Percentiles rank a stretch among this genome's conserved stretches.
Evolutionary conservation across 2,888 invertebrate species (phyloP).

Genomic region (Fragum whitleyi): DNA sequence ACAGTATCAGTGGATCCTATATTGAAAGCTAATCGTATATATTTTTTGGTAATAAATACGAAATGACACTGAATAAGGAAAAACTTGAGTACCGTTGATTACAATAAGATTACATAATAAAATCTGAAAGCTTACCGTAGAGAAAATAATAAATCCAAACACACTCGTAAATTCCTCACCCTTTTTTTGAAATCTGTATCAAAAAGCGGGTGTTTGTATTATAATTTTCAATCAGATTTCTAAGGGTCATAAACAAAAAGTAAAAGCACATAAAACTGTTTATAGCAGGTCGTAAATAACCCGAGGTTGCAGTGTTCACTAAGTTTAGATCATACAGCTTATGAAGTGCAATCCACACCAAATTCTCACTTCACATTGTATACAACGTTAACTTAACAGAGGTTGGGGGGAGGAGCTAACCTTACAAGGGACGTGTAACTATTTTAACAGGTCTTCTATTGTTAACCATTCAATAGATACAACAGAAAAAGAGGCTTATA

Average conservation of each 20-base stretch:
- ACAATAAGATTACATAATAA: not conserved
- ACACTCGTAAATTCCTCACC: slow-evolving; percentile 18
- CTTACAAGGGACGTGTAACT: slow-evolving; percentile 38
- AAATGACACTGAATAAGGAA: no score
- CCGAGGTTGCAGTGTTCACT: slow-evolving; percentile 41
- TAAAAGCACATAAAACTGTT: slow-evolving; percentile 61
- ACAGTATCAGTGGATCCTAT: no score
- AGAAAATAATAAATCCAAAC: slow-evolving; percentile 20
- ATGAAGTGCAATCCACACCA: slow-evolving; percentile 28
- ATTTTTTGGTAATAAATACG: no score
- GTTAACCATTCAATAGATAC: slow-evolving; percentile 11
- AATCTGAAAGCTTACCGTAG: slow-evolving; percentile 15
- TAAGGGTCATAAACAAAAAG: slow-evolving; percentile 59
- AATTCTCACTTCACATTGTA: slow-evolving; percentile 55
- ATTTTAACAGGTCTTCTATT: slow-evolving; percentile 22
- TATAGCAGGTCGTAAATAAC: slow-evolving; percentile 63
- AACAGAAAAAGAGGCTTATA: not conserved
- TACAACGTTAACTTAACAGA: slow-evolving; percentile 38
- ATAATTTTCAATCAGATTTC: slow-evolving; percentile 28
- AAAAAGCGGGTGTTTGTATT: slow-evolving; percentile 18
- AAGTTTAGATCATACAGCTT: slow-evolving; percentile 34
- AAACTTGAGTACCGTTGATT: not conserved
- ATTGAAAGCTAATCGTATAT: no score
- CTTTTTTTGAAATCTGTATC: slow-evolving; percentile 23
- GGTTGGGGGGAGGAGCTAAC: slow-evolving; percentile 53